These are phyloP conservation scores for Sparus aurata DNA, from an alignment of 2,797 vertebrate genomes.

Conservation along the genomic window DNA sequence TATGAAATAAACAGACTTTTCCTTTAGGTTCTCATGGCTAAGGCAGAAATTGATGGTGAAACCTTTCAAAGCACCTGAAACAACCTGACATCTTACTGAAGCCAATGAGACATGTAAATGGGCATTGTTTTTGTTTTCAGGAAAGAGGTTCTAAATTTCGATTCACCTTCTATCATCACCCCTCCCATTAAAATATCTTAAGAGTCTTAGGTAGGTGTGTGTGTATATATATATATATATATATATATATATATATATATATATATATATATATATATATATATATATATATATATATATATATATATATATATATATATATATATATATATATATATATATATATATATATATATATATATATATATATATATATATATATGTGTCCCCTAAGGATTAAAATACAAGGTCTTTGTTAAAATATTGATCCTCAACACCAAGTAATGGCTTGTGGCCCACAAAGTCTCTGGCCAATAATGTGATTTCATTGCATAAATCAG, in stretches of 20 bases:
- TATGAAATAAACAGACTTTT: slow-evolving; percentile 41
- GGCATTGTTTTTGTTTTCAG: slow-evolving; percentile 14
- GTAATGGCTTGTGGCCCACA: slow-evolving; percentile 57
- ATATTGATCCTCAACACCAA: slow-evolving; percentile 42
- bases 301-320: slow-evolving; percentile 27
- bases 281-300: slow-evolving; percentile 37
- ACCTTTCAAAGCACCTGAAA: slow-evolving; percentile 13
- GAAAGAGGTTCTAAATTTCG: slow-evolving; percentile 17
- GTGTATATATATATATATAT: slow-evolving; percentile 35
- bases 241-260: slow-evolving; percentile 22
- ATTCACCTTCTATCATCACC: slow-evolving; percentile 39
- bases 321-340: slow-evolving; percentile 23
- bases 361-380: slow-evolving; percentile 53
- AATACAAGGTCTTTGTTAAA: slow-evolving; percentile 58
- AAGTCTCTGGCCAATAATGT: slow-evolving; percentile 57
- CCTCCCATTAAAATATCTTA: slow-evolving; percentile 63
- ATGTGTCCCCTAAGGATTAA: slow-evolving; percentile 34
- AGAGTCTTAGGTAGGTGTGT: slow-evolving; percentile 65
- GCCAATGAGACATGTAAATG: slow-evolving; percentile 36
- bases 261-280: slow-evolving; percentile 37
- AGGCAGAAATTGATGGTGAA: slow-evolving; percentile 65
- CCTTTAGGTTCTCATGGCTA: slow-evolving; percentile 55
- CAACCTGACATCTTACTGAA: slow-evolving; percentile 29
- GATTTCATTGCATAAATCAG: slow-evolving; percentile 76
- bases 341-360: too few species aligned